A percentile compares a stretch with the other conserved stretches of the same genome.
These are phyloP conservation scores for Petroica traversi DNA, from an alignment of 2,113 vertebrate genomes.

Conservation along the genomic window DNA sequence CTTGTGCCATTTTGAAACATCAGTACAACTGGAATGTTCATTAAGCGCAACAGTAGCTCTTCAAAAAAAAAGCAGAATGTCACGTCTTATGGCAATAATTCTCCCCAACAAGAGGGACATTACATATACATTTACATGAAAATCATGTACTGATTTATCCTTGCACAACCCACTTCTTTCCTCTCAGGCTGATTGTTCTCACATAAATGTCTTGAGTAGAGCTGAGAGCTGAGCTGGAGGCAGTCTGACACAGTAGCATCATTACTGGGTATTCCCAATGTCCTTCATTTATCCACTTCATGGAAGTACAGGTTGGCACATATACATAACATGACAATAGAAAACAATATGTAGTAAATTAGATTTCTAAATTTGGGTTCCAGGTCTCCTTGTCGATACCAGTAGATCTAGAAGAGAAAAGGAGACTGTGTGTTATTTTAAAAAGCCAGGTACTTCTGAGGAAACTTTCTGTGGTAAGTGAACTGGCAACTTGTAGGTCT, in stretches of 20 bases:
- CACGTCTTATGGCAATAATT: slow-evolving; percentile 62
- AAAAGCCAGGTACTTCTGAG: neutral
- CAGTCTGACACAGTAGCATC: neutral
- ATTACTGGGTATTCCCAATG: neutral
- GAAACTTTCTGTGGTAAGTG: neutral
- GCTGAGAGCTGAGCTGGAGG: slow-evolving; percentile 47
- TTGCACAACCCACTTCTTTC: slow-evolving; percentile 17
- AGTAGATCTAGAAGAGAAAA: slow-evolving; percentile 83
- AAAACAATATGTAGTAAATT: slow-evolving; percentile 95
- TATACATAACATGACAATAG: slow-evolving; percentile 93
- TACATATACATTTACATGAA: slow-evolving; percentile 69
- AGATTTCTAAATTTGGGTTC: slow-evolving; percentile 97
- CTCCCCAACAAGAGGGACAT: slow-evolving; percentile 68
- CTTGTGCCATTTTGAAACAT: slow-evolving; percentile 69
- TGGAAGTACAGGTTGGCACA: slow-evolving; percentile 99
- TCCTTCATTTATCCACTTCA: slow-evolving; percentile 83
- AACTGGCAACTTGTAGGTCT: neutral
- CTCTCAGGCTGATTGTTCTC: slow-evolving; percentile 14
- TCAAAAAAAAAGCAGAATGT: slow-evolving; percentile 74
- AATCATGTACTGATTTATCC: slow-evolving; percentile 65
- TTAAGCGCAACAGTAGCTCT: slow-evolving; percentile 69
- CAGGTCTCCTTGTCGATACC: slow-evolving; percentile 98
- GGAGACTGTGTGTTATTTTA: neutral
- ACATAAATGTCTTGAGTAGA: neutral
- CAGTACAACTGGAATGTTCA: slow-evolving; percentile 73